Base-by-base conservation (phyloP, 1,140 invertebrate genomes). In the Heliconius hermathena region DNA sequence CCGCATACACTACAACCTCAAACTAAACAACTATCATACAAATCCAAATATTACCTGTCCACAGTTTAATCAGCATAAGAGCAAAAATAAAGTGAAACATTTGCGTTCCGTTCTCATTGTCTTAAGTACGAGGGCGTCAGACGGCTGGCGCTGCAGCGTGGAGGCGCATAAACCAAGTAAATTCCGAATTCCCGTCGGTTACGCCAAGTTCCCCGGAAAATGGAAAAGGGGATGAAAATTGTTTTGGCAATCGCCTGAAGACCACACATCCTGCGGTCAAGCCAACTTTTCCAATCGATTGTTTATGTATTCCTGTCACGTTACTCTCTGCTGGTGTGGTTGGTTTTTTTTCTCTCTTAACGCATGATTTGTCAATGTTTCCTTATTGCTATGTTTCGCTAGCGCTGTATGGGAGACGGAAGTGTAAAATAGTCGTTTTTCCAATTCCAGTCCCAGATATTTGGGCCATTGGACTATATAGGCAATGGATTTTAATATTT, bases 241-340 rank as follows among this genome's bases (percentile, higher is more conserved):
- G 91, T 94, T 93, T 94, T 94, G 91, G 92, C 92, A 94, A 92
- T 90, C 90, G 89, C 86, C 88, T 91, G 89, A 91, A 94, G 92
- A 90, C 93, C 93, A 91, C 93, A 94, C 93, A 94, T 95, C 93
- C 93, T 92, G 94, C 85, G 92, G 94, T 94, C 93, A 91, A 90
- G 90, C 91, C 81, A 85, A 87, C 87, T 89, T 93, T 93, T 92
- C 93, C 91, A 90, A 94, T 94, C 89, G 82, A 75, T 81, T 86
- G 88, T 87, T 91, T 91, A 87, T 88, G 89, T 93, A 93, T 92
- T 91, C 90, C 83, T 82, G 76, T 84, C 86, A 86, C 86, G 88
- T 90, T 80, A 76, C 80, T 82, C 78, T 79, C 76, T 75, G 20
- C 77, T 74, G 54, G 73, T 81, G 49, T 74, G 78, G 5, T 8